Evolutionary conservation across 2,888 invertebrate genomes (phyloP), one percentile per base, ranked within the genome.

Genomic region (Lepidocyrtoides sp.): DNA sequence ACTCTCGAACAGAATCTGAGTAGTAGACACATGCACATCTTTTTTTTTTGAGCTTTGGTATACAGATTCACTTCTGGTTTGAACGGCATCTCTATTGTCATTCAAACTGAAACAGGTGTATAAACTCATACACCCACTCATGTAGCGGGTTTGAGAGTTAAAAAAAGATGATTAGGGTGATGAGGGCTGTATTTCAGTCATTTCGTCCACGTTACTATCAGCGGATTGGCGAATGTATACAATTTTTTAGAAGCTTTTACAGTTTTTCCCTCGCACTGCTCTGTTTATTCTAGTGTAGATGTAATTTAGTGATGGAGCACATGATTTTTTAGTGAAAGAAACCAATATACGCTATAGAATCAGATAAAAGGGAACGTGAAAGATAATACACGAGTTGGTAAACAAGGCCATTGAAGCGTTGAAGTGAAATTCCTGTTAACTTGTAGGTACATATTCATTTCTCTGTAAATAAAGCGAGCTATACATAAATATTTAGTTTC

Each of bases 151-250:
- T 63, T 63, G 60, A 32, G 63, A 63, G 63, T 12, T 14, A 2
- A 12, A 29, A 12, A n/a, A 32, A 20, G n/a, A 54, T 23, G 23
- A 60, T 60, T 20, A 60, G 2, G 8, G 32, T 32, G 14, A 32
- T 63, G 63, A 32, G 63, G 12, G 12, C 63, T 2, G 63, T 63
- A 63, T 63, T 63, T 63, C 63, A 63, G n/a, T 26, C 29, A 32
- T 54, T 54, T 54, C n/a, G 14, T 32, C 32, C 7, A 14, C 14
- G n/a, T n/a, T n/a, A 63, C 12, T 12, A 60, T 63, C 63, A 29
- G 32, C 3, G 0, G 12, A 10, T 29, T 12, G n/a, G n/a, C n/a
- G n/a, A 23, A 57, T 57, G 57, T 60, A 0, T 60, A 14, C 14
- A 60, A 23, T 20, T 23, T 8, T 60, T 60, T 60, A 60, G 8